These are phyloP conservation scores for Aurelia sp. DNA, from an alignment of 30 jellyfish, hydroid and myxozoan genomes.

Conservation along the genomic window DNA sequence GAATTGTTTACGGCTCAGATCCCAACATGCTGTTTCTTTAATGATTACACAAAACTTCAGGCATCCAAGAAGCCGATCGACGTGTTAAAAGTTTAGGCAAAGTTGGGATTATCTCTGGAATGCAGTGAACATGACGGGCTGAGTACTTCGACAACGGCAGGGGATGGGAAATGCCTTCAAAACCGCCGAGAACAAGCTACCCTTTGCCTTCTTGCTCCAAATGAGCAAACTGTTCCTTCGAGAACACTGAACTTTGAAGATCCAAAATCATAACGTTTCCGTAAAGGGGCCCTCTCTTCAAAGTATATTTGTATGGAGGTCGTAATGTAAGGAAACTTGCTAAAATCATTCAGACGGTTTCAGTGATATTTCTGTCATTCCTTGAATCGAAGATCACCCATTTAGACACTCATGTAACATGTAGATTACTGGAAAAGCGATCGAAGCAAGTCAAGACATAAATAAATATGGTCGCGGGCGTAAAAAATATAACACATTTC, in stretches of 20 bases:
- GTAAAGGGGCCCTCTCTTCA: too few species aligned
- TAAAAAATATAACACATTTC: not conserved
- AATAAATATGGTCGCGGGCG: slow-evolving; percentile 56
- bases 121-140: slow-evolving; percentile 9
- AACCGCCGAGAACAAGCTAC: too few species aligned
- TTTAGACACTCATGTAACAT: slow-evolving; percentile 10
- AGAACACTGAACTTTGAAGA: too few species aligned
- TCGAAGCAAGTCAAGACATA: slow-evolving; percentile 54
- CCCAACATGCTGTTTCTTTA: slow-evolving; percentile 45
- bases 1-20: slow-evolving; percentile 41
- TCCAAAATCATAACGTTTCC: too few species aligned
- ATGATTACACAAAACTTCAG: too few species aligned
- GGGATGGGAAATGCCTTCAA: not conserved
- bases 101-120: slow-evolving; percentile 9
- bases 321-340: too few species aligned
- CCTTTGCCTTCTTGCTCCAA: too few species aligned
- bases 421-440: slow-evolving; percentile 44
- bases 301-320: too few species aligned
- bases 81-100: too few species aligned
- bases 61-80: too few species aligned
- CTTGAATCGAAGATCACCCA: slow-evolving; percentile 42
- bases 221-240: too few species aligned
- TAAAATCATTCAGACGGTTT: too few species aligned
- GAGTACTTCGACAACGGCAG: slow-evolving; percentile 10
- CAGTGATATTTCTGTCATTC: not conserved